Evolutionary conservation across 2,888 invertebrate species (phyloP), one percentile per base, ranked within the genome.

Genomic region (Xanthia togata): DNA sequence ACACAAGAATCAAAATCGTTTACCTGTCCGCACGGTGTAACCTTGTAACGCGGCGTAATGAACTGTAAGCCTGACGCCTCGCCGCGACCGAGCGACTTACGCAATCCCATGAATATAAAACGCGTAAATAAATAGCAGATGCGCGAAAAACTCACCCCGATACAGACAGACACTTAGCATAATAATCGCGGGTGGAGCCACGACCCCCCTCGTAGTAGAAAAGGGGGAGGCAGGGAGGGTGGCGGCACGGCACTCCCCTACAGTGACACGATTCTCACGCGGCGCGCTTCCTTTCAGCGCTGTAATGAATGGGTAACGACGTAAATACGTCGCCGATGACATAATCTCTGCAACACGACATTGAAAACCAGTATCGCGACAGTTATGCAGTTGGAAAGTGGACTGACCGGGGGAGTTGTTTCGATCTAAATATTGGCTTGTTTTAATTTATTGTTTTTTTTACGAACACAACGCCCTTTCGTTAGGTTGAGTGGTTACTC

Each of bases 61-160:
- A 96, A 95, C 95, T 94, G 96, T 94, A 92, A 94, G 92, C 89
- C 90, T 91, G 93, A 92, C 93, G 93, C 91, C 91, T 93, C 90
- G 91, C 93, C 91, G 93, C 93, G 92, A 92, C 88, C 92, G 93
- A 93, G 89, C 92, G 91, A 90, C 92, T 92, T 93, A 92, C 93
- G 91, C 93, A 95, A 94, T 93, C 93, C 94, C 89, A 96, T 96
- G 96, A 96, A 96, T 96, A 96, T 95, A 96, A 96, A 96, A 93
- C 94, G 94, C 95, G 95, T 96, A 96, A 96, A 96, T 96, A 96
- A 96, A 96, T 96, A 96, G 95, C 96, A 96, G 96, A 96, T 96
- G 96, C 95, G 96, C 96, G 96, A 96, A 96, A 96, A 96, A 95
- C 92, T 95, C 95, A 93, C 95, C 96, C 96, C 94, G 94, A 89